Evolutionary conservation across 1,140 invertebrate species (phyloP), one percentile per base, ranked within the genome.

Genomic region (Pseudobourletiella spinata): DNA sequence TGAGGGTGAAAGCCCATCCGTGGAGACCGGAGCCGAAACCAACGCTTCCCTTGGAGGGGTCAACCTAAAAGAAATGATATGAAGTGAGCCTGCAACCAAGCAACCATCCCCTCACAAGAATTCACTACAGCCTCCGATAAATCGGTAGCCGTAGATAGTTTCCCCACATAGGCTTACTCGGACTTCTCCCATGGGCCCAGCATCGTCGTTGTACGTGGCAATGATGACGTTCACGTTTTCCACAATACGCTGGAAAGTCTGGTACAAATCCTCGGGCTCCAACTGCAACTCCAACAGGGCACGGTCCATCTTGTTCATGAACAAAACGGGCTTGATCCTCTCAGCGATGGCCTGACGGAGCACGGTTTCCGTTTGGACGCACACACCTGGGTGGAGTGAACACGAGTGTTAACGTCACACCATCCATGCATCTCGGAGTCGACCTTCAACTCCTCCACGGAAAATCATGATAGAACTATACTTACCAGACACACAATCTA

Each of bases 241-340:
- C 71, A 99, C 94, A 78, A 98, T 98, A 83, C 95, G 88, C 79
- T 96, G 93, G 86, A 99, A 99, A 73, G 94, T 98, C 80, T 99
- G 96, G 78, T 95, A 99, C 20, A 99, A 80, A 77, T 97, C 93
- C 81, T 99, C 97, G 69, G 88, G 84, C 52, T 92, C 93, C 68
- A 98, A 79, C 76, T 98, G 94, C 72, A 98, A 79, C 77, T 98
- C 95, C 1, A 98, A 80, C 39, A 98, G 81, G 71, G 93, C 95
- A 72, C 95, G 87, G 80, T 99, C 96, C 95, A 99, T 98, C 79
- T 98, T 98, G 87, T 99, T 98, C 95, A 98, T 98, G 86, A 99
- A 98, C 65, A 98, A 81, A 72, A 98, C 91, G 57, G 95, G 95
- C 86, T 97, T 97, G 73, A 99, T 98, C 75, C 95, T 87, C 79